Evolutionary conservation across 2,888 invertebrate genomes (phyloP).

Genomic region (Chaitophorus viminalis): DNA sequence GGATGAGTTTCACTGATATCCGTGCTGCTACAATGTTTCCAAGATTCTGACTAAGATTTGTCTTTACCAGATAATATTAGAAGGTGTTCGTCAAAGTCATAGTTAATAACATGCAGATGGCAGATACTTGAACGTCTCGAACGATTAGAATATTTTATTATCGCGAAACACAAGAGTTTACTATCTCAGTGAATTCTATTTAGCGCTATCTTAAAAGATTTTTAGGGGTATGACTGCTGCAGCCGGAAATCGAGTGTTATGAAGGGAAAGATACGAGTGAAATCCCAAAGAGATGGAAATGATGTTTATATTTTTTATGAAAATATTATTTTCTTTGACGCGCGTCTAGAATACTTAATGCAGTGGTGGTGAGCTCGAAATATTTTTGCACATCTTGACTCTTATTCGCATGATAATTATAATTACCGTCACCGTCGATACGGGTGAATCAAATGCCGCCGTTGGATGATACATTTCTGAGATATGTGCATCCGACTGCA

Average conservation of each 20-base stretch:
- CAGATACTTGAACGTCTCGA: not conserved
- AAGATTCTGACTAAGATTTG: not conserved
- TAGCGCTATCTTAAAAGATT: not conserved
- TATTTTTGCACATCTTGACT: not conserved
- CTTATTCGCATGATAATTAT: not conserved
- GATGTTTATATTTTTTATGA: not conserved
- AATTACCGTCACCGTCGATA: not conserved
- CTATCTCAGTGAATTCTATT: not conserved
- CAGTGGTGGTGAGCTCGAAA: not conserved
- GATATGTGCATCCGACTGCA: not conserved
- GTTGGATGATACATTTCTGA: not conserved
- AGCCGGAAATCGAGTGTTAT: not conserved
- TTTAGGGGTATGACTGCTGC: not conserved
- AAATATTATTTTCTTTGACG: constrained; percentile 15
- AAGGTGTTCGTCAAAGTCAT: not conserved
- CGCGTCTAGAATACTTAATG: not conserved
- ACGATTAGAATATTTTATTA: not conserved
- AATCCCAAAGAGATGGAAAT: not conserved
- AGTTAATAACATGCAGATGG: not conserved
- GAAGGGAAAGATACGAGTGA: not conserved
- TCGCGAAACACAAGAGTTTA: not conserved
- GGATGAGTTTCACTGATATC: not conserved
- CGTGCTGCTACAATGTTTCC: not conserved
- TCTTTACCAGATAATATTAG: not conserved
- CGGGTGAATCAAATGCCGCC: too few relatives aligned